A percentile compares a stretch with the other conserved stretches of the same genome.
Evolutionary conservation across 2,113 vertebrate species (phyloP).

Genomic region (Mus spicilegus): DNA sequence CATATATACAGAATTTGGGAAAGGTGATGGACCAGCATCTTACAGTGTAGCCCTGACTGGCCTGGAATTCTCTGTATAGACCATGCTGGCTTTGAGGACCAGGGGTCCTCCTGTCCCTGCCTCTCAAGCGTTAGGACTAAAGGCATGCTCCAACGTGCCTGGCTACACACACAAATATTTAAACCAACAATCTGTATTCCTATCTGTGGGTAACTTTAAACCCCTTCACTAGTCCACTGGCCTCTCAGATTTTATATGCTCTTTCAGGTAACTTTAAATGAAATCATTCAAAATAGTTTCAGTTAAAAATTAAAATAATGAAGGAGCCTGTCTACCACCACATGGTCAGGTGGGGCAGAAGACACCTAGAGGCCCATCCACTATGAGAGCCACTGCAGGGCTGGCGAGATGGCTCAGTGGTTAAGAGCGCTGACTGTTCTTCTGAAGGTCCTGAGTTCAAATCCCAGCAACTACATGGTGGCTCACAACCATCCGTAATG

Average conservation of each 20-base stretch:
- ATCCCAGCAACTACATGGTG: no score
- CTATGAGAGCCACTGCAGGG: not conserved
- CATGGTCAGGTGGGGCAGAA: not conserved
- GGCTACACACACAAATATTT: not conserved
- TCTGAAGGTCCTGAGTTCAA: no score
- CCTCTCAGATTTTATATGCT: not conserved
- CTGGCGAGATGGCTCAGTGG: no score
- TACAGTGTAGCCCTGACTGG: not conserved
- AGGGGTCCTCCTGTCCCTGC: not conserved
- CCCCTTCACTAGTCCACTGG: not conserved
- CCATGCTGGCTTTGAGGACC: not conserved
- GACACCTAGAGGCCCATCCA: fast-evolving
- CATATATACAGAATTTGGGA: not conserved
- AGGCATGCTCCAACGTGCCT: no score
- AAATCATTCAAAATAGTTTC: not conserved
- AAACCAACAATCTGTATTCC: not conserved
- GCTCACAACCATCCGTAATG: no score
- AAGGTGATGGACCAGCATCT: not conserved
- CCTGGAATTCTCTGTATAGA: not conserved
- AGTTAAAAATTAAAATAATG: not conserved
- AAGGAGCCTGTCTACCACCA: not conserved
- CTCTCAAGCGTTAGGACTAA: not conserved
- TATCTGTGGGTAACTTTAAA: not conserved
- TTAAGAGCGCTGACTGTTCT: no score
- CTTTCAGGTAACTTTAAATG: constrained; percentile 10